Evolutionary conservation across 2,113 vertebrate genomes (phyloP).

Genomic region (Boleophthalmus pectinirostris): DNA sequence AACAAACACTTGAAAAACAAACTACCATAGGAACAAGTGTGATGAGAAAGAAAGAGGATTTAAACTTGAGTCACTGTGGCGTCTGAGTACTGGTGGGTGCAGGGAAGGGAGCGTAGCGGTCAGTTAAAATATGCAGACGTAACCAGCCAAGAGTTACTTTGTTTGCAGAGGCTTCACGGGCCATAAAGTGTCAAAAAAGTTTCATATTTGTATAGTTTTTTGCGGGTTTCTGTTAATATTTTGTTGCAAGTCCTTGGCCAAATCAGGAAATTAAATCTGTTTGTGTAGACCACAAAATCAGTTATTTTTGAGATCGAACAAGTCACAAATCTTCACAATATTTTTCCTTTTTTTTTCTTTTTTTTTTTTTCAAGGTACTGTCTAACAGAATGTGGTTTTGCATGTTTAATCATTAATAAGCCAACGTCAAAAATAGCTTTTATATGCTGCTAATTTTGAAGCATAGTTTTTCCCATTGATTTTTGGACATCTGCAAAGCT

Average conservation of each 20-base stretch:
- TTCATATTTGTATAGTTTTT: not conserved
- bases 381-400: not conserved
- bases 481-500: constrained; percentile 15
- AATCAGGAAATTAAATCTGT: not conserved
- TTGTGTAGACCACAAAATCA: not conserved
- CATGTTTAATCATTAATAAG: not conserved
- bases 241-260: not conserved
- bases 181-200: constrained; percentile 12
- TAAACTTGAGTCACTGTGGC: constrained; percentile 30
- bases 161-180: constrained; percentile 44
- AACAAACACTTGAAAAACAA: constrained; percentile 60
- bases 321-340: not conserved
- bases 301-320: not conserved
- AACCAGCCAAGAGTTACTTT: constrained; percentile 68
- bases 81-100: constrained; percentile 21
- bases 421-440: not conserved
- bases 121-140: constrained; percentile 66
- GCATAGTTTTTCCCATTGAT: constrained; percentile 13
- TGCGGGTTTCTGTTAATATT: not conserved
- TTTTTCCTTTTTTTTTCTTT: not conserved
- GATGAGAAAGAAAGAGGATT: constrained; percentile 50
- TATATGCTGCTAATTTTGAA: not conserved
- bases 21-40: constrained; percentile 54
- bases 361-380: not conserved
- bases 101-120: constrained; percentile 62